Base-by-base conservation (phyloP, 2,888 invertebrate genomes). In the Dermolepida albohirtum region DNA sequence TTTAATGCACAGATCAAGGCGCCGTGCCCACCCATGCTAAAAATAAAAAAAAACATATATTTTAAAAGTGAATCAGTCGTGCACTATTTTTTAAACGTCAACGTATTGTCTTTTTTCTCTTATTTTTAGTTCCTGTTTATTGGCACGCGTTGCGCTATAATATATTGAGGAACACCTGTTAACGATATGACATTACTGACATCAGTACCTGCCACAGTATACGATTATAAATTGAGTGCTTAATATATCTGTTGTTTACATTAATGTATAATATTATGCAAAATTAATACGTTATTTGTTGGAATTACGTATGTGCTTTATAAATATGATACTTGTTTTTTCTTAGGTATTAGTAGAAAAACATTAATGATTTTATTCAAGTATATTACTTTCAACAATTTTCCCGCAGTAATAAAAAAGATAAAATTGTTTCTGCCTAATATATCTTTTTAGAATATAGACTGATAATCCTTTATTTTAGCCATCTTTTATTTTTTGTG, bases 11-110 rank as follows among this genome's bases (percentile, higher is more conserved):
- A 93, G 63, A 96, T 90, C 52, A 98, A 82, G 12, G 98, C 97
- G 34, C 99, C 98, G 84, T 98, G 98, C 22, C 98, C 98, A 69
- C 98, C 98, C 98, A 99, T 99, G 79, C 97, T 97, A 80, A 52
- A 87, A 85, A 73, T 72, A 70, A 74, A 67, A 49, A 69, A 68
- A 72, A 39, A 43, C n/a, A 17, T 64, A 29, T 43, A 41, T 22
- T 47, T 69, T 16, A 50, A 65, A 57, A 17, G 51, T 34, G 34
- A 41, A 34, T 22, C 44, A 22, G 22, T 22, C 22, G 22, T 22
- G 22, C 22, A 47, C 12, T 44, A 39, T 44, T 62, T 62, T 44
- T 44, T 43, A 27, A 62, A 8, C 22, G 14, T 47, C 17, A 27
- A 34, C 12, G 12, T 22, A 27, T 34, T 57, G 17, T 57, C 40